Evolutionary conservation across 2,888 invertebrate genomes (phyloP).

Genomic region (Nemotelus pantherinus): DNA sequence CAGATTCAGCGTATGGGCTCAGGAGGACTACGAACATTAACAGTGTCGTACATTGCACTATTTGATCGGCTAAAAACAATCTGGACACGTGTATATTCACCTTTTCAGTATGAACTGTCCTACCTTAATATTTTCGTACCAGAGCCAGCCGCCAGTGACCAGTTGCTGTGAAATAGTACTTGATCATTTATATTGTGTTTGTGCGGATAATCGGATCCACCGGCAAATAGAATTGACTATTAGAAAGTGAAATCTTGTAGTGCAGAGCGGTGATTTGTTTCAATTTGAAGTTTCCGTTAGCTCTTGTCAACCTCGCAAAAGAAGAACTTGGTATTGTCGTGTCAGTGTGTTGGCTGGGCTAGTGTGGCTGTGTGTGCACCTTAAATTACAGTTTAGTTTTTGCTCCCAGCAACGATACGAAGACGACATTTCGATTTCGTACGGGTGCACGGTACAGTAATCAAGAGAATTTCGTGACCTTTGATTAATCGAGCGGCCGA

Average conservation of each 20-base stretch:
- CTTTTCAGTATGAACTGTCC: too few species aligned
- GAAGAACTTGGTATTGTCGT: constrained; percentile 9
- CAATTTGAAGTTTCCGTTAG: not conserved
- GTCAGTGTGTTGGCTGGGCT: not conserved
- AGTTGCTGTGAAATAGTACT: constrained; percentile 28
- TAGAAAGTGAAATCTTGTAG: constrained; percentile 1
- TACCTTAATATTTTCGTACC: too few species aligned
- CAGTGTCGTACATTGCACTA: too few species aligned
- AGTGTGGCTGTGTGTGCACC: constrained; percentile 1
- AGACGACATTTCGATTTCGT: too few species aligned
- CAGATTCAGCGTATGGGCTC: too few species aligned
- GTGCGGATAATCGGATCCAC: not conserved
- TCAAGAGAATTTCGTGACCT: not conserved
- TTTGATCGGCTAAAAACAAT: too few species aligned
- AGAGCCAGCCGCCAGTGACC: too few species aligned
- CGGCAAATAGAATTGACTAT: not conserved
- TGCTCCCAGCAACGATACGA: too few species aligned
- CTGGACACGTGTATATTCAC: too few species aligned
- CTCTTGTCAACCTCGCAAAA: not conserved
- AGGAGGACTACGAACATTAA: too few species aligned
- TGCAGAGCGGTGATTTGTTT: not conserved
- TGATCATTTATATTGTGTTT: constrained; percentile 2
- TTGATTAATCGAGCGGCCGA: not conserved
- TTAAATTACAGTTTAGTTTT: constrained; percentile 25
- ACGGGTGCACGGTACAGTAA: too few species aligned